phyloP scores from a whole-genome alignment of 2,888 invertebrate species.

The Augochlorella aurata region DNA sequence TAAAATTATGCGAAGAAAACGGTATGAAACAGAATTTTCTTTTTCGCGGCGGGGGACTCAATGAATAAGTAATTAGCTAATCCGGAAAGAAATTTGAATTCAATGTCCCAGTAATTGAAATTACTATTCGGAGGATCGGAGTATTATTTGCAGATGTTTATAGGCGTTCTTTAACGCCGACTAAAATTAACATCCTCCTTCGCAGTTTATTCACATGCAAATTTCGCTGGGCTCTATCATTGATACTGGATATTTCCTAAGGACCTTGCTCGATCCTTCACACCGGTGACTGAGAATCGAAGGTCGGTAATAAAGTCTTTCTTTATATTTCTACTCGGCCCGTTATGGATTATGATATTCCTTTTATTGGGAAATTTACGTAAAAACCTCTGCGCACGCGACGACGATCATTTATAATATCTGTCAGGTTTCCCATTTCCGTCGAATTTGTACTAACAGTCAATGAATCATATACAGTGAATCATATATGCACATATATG shows the following conservation, averaged over 20 bases:
- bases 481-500: background rate
- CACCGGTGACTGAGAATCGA: slow-evolving; percentile 37
- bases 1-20: background rate
- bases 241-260: slow-evolving; percentile 50
- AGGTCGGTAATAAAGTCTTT: slow-evolving; percentile 53
- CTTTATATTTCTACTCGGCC: slow-evolving; percentile 19
- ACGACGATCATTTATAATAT: slow-evolving; percentile 31
- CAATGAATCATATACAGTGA: slow-evolving; percentile 21
- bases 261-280: slow-evolving; percentile 53
- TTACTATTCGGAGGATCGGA: slow-evolving; percentile 19
- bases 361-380: slow-evolving; percentile 21
- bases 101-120: slow-evolving; percentile 12
- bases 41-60: no score
- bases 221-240: slow-evolving; percentile 56
- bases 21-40: background rate
- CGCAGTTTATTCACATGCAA: slow-evolving; percentile 65
- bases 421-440: slow-evolving; percentile 24
- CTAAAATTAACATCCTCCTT: slow-evolving; percentile 53
- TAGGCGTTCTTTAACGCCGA: slow-evolving; percentile 23
- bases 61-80: background rate
- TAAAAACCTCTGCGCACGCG: slow-evolving; percentile 1
- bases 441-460: slow-evolving; percentile 3
- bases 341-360: slow-evolving; percentile 39
- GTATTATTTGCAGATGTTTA: slow-evolving; percentile 43
- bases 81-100: background rate